Evolutionary conservation across 2,113 vertebrate species (phyloP).

Genomic region (Hemiscyllium ocellatum): DNA sequence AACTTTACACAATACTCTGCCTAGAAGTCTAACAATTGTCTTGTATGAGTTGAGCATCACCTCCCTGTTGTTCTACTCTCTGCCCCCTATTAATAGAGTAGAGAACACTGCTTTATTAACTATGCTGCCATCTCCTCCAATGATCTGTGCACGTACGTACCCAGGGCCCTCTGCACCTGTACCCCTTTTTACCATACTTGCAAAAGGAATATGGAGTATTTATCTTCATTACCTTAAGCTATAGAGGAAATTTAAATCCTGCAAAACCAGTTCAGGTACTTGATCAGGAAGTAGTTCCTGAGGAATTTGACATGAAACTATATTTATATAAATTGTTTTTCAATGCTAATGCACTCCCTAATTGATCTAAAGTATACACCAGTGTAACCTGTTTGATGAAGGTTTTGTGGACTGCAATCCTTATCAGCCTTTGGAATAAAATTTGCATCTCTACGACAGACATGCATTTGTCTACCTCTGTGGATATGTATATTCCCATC

Average conservation of each 20-base stretch:
- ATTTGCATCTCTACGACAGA: neutral
- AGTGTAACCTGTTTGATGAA: neutral
- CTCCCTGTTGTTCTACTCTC: too few species aligned
- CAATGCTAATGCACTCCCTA: neutral
- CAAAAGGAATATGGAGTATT: neutral
- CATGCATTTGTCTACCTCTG: neutral
- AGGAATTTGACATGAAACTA: neutral
- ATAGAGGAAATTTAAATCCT: neutral
- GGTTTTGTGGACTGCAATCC: neutral
- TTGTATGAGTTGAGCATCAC: too few species aligned
- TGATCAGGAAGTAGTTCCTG: neutral
- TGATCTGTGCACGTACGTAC: too few species aligned
- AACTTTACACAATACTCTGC: too few species aligned
- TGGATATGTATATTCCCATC: neutral
- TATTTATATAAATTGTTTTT: neutral
- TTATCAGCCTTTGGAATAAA: neutral
- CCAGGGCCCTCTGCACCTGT: too few species aligned
- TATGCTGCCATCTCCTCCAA: too few species aligned
- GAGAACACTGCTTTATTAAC: too few species aligned
- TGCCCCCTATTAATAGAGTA: too few species aligned
- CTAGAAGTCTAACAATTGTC: too few species aligned
- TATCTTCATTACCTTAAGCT: neutral
- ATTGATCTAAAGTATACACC: neutral
- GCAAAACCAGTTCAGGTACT: neutral
- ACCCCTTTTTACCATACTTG: neutral